phyloP scores from a whole-genome alignment of 2,797 vertebrate species.

The Danio kyathit region DNA sequence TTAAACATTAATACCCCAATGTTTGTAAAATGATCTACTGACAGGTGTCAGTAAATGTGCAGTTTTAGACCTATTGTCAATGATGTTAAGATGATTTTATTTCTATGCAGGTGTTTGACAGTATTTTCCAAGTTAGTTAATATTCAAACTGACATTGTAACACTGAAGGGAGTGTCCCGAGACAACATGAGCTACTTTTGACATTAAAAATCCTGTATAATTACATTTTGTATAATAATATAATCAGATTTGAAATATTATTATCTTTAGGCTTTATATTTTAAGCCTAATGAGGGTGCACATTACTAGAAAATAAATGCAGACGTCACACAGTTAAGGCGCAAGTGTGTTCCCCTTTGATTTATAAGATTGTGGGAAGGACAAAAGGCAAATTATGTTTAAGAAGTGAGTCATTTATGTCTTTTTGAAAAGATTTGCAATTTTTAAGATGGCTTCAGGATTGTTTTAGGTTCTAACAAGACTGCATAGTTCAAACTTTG shows the following conservation, averaged over 20 bases:
- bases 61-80: neutral
- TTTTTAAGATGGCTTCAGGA: neutral
- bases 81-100: neutral
- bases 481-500: slow-evolving; percentile 38
- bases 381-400: slow-evolving; percentile 25
- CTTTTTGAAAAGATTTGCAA: neutral
- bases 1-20: slow-evolving; percentile 24
- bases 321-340: slow-evolving; percentile 23
- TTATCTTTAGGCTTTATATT: neutral
- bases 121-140: slow-evolving; percentile 12
- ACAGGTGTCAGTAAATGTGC: slow-evolving; percentile 1
- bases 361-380: slow-evolving; percentile 21
- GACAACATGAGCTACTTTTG: slow-evolving; percentile 16
- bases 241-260: slow-evolving; percentile 7
- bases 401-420: slow-evolving; percentile 8
- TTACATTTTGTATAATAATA: neutral
- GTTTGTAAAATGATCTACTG: neutral
- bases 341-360: slow-evolving; percentile 27
- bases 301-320: slow-evolving; percentile 25
- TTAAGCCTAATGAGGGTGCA: neutral
- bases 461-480: slow-evolving; percentile 10
- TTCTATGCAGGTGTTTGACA: neutral
- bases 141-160: slow-evolving; percentile 15
- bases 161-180: neutral
- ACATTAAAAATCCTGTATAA: neutral